Evolutionary conservation across 2,113 vertebrate genomes (phyloP).

Genomic region (Pongo pygmaeus): DNA sequence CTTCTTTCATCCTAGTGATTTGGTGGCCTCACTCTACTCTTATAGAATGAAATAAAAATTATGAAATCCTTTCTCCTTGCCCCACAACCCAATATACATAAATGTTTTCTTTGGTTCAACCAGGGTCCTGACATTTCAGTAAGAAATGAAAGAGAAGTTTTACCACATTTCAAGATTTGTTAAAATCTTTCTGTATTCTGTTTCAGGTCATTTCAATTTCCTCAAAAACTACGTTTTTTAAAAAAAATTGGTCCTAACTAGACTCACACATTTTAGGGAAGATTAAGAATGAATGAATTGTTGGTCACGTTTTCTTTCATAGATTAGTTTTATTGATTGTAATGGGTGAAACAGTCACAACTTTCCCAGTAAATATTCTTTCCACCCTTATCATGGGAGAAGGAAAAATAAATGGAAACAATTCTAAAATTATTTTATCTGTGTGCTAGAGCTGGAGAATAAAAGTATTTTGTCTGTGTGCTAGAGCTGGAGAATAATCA

Average conservation of each 20-base stretch:
- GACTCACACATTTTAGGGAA: not conserved
- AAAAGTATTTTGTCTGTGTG: not conserved
- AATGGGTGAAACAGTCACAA: not conserved
- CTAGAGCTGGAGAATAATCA: not conserved
- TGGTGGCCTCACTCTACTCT: not conserved
- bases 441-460: not conserved
- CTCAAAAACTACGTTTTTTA: not conserved
- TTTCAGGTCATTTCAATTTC: conserved; percentile 5
- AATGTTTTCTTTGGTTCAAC: not conserved
- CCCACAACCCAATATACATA: not conserved
- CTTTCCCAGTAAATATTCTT: not conserved
- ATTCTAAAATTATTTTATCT: conserved; percentile 13
- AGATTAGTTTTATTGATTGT: not conserved
- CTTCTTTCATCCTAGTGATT: not conserved
- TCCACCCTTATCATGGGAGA: not conserved
- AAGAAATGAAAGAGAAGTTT: not conserved
- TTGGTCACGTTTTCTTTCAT: not conserved
- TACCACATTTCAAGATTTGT: not conserved
- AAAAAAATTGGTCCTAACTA: not conserved
- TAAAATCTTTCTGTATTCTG: not conserved
- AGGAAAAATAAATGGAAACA: not conserved
- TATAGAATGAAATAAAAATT: conserved; percentile 17
- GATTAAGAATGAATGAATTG: not conserved
- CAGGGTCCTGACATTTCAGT: not conserved
- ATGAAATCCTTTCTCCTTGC: not conserved